These are phyloP conservation scores for Neofelis nebulosa DNA, from an alignment of 2,113 vertebrate species.

Conservation along the genomic window DNA sequence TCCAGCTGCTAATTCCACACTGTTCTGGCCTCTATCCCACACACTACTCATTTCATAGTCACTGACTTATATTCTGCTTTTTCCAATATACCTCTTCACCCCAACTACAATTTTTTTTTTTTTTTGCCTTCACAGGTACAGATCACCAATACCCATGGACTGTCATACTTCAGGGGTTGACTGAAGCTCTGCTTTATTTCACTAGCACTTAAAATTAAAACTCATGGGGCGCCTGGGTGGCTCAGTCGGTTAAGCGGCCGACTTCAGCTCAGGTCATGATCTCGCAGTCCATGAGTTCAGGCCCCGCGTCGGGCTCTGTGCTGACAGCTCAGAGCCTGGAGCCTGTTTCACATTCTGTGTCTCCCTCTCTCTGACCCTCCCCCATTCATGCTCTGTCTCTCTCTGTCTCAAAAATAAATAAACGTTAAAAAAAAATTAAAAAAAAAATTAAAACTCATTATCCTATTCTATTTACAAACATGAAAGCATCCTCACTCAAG, in stretches of 20 bases:
- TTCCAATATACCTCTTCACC: background rate
- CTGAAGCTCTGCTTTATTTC: background rate
- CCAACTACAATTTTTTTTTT: background rate
- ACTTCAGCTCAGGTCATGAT: too few species aligned
- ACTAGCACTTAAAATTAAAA: background rate
- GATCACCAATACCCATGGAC: background rate
- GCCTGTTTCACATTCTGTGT: too few species aligned
- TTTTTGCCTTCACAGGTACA: background rate
- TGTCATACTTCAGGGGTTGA: background rate
- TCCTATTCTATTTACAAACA: background rate
- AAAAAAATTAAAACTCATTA: background rate
- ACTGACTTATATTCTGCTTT: background rate
- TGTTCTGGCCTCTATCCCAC: background rate
- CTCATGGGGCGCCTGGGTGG: too few species aligned
- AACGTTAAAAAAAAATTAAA: too few species aligned
- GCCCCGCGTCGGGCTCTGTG: too few species aligned
- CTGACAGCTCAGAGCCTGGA: too few species aligned
- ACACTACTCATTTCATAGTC: background rate
- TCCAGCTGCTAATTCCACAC: background rate
- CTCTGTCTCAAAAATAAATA: too few species aligned
- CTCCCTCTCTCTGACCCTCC: too few species aligned
- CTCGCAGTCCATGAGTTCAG: too few species aligned
- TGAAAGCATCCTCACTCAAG: background rate
- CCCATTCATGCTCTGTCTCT: too few species aligned
- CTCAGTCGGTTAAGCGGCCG: too few species aligned